Percentiles rank a stretch among this genome's conserved stretches.
These are phyloP conservation scores for Limanda limanda DNA, from an alignment of 2,113 vertebrate species.

Conservation along the genomic window DNA sequence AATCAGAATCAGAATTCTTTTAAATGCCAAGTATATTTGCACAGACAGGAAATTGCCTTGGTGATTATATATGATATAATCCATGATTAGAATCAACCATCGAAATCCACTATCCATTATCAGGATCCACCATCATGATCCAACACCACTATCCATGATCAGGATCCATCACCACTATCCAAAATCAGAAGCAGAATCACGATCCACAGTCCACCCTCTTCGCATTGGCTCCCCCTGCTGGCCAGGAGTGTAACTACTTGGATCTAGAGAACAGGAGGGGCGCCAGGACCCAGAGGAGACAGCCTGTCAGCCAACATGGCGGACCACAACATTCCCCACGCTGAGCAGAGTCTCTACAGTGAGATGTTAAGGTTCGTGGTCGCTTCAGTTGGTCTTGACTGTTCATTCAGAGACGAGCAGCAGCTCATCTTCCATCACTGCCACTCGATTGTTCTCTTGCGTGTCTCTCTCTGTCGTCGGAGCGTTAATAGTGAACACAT, in stretches of 20 bases:
- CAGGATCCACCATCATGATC: no score
- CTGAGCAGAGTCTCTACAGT: conserved; percentile 32
- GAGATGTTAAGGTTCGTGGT: conserved; percentile 73
- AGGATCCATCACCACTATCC: no score
- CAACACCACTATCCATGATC: no score
- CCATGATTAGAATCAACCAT: no score
- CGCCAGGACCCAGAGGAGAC: conserved; percentile 53
- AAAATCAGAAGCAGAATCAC: no score
- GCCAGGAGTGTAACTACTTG: neutral
- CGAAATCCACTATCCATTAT: no score
- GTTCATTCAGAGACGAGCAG: neutral
- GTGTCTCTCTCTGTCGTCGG: neutral
- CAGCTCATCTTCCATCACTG: no score
- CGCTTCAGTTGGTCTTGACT: accelerated
- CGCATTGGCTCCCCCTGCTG: neutral
- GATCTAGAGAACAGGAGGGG: accelerated
- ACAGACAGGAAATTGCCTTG: no score
- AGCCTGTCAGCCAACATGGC: conserved; percentile 63
- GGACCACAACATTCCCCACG: conserved; percentile 48
- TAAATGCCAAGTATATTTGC: no score
- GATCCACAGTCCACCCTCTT: no score
- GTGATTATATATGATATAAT: no score
- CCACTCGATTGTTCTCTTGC: neutral
- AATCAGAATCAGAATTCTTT: no score
- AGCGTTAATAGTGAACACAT: neutral